phyloP scores from a whole-genome alignment of 2,113 vertebrate species.

The Cichladusa arquata region DNA sequence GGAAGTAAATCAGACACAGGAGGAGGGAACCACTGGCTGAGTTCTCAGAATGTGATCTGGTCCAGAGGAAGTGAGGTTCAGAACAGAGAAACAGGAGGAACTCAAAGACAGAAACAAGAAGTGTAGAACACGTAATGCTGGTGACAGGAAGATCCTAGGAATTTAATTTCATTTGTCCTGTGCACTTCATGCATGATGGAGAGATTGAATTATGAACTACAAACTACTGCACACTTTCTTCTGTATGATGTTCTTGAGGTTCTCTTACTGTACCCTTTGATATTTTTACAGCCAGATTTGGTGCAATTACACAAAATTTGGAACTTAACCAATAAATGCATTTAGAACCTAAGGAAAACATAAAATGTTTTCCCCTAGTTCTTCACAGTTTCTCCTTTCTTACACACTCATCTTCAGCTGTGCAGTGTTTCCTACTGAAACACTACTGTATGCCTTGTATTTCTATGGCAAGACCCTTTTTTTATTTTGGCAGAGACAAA shows the following conservation, averaged over 20 bases:
- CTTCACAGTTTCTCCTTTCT: background rate
- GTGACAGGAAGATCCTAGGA: background rate
- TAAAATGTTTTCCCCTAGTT: background rate
- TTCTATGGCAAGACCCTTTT: background rate
- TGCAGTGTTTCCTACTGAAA: background rate
- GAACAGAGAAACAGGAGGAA: background rate
- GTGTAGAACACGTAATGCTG: fast-evolving
- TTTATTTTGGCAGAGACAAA: background rate
- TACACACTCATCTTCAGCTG: background rate
- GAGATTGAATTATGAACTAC: background rate
- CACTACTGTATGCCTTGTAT: background rate
- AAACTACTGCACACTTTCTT: background rate
- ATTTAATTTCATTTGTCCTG: background rate
- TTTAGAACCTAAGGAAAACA: background rate
- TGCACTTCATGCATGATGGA: background rate
- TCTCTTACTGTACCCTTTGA: background rate
- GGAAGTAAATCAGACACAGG: background rate
- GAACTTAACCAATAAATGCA: background rate
- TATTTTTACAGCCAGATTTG: background rate
- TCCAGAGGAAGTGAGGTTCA: constrained; percentile 25
- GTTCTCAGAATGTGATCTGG: background rate
- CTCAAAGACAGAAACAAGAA: background rate
- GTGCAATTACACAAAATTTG: background rate
- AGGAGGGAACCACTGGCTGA: background rate
- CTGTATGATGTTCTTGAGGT: background rate